These are phyloP conservation scores for Microchrysa polita DNA, from an alignment of 2,888 invertebrate genomes.

Conservation along the genomic window DNA sequence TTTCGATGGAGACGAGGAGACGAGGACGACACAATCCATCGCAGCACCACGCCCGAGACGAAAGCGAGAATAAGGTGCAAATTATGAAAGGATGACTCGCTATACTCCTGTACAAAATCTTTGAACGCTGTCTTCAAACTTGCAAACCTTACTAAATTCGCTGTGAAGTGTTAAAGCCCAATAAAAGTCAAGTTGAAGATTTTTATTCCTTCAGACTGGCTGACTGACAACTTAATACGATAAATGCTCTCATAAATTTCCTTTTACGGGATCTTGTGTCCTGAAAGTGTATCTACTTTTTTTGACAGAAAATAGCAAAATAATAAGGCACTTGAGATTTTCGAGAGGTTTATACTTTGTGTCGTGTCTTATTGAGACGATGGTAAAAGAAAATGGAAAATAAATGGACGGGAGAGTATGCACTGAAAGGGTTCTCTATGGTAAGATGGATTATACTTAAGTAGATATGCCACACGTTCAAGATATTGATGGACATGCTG, in stretches of 20 bases:
- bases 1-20: background rate
- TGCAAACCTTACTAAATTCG: background rate
- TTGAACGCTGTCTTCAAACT: constrained; percentile 5
- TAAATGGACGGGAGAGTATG: background rate
- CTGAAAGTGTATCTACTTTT: background rate
- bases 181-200: constrained; percentile 29
- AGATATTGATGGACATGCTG: constrained; percentile 3
- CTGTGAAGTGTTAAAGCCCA: constrained; percentile 18
- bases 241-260: background rate
- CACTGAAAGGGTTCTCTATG: background rate
- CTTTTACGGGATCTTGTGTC: background rate
- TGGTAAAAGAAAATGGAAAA: background rate
- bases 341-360: constrained; percentile 11
- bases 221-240: constrained; percentile 32
- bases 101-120: background rate
- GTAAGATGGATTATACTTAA: background rate
- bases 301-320: constrained; percentile 1
- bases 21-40: background rate
- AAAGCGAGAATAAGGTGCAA: background rate
- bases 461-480: background rate
- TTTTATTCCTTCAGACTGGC: constrained; percentile 24
- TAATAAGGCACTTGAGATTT: constrained; percentile 6
- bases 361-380: constrained; percentile 3
- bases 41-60: background rate
- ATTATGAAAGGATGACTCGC: background rate